Conservation (phyloP, 2,888 invertebrate genomes). For the Drosophila mayaguana region DNA sequence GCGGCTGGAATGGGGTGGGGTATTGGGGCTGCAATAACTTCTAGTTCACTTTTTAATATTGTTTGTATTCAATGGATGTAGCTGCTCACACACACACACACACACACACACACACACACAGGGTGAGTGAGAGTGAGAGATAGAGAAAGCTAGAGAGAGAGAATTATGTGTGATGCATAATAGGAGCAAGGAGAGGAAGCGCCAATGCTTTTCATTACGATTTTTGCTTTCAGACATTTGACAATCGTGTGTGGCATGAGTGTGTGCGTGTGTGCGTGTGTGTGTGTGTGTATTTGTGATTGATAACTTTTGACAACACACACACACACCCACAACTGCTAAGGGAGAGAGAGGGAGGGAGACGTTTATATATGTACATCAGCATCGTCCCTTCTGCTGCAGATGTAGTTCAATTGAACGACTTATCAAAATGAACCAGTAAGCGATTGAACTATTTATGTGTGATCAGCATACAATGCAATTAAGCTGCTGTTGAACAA, state of each 20-base stretch:
- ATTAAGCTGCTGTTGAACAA: too few relatives aligned
- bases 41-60: conserved; percentile 78
- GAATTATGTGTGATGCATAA: conserved; percentile 1
- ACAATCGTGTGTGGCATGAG: conserved; percentile 26
- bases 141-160: neutral
- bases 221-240: conserved; percentile 65
- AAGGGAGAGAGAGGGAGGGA: neutral
- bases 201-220: conserved; percentile 72
- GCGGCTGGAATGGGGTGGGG: neutral
- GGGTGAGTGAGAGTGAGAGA: too few relatives aligned
- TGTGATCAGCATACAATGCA: neutral
- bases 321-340: neutral
- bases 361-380: neutral
- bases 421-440: neutral
- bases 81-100: conserved; percentile 4
- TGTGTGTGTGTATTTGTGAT: conserved; percentile 23
- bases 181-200: conserved; percentile 13
- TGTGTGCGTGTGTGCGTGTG: neutral
- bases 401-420: neutral
- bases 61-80: conserved; percentile 62
- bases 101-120: neutral
- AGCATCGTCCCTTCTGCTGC: neutral
- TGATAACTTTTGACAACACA: conserved; percentile 41
- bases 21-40: conserved; percentile 65
- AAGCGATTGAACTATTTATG: neutral